A percentile compares a stretch with the other conserved stretches of the same genome.
Conservation (phyloP, 2,113 vertebrate genomes). For the Oreochromis spilurus region DNA sequence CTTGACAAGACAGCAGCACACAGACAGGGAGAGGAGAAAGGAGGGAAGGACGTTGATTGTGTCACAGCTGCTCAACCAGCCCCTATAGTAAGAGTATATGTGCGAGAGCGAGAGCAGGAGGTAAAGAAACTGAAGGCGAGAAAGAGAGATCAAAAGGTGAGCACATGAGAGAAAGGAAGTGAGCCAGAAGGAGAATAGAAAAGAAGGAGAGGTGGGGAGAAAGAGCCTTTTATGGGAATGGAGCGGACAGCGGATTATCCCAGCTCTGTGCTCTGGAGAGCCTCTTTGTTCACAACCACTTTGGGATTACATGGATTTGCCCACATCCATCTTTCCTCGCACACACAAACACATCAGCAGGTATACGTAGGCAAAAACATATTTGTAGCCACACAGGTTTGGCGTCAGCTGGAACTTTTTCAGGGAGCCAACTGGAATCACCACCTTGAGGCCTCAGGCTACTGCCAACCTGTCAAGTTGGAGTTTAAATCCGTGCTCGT, state of each 20-base stretch:
- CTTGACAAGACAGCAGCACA: not conserved
- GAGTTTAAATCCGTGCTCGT: not conserved
- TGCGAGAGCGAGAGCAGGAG: not conserved
- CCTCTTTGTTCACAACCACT: constrained; percentile 68
- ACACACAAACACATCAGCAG: not conserved
- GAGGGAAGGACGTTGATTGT: not conserved
- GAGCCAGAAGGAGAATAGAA: constrained; percentile 30
- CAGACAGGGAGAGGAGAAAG: not conserved
- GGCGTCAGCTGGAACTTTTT: not conserved
- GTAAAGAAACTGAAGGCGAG: not conserved
- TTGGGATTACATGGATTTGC: constrained; percentile 68
- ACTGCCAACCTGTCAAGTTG: not conserved
- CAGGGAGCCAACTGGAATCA: not conserved
- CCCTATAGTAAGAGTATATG: not conserved
- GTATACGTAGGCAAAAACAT: not conserved
- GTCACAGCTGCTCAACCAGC: constrained; percentile 20
- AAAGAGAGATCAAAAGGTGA: constrained; percentile 34
- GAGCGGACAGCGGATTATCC: constrained; percentile 63
- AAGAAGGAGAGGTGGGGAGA: constrained; percentile 28
- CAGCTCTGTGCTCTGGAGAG: constrained; percentile 58
- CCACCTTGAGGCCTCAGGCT: not conserved
- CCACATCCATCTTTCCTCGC: constrained; percentile 34
- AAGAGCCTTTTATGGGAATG: constrained; percentile 63
- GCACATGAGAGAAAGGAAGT: not conserved
- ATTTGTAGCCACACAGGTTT: not conserved